Percentiles rank a stretch among this genome's conserved stretches.
Evolutionary conservation across 2,888 invertebrate species (phyloP).

Genomic region (Adela reaumurella): DNA sequence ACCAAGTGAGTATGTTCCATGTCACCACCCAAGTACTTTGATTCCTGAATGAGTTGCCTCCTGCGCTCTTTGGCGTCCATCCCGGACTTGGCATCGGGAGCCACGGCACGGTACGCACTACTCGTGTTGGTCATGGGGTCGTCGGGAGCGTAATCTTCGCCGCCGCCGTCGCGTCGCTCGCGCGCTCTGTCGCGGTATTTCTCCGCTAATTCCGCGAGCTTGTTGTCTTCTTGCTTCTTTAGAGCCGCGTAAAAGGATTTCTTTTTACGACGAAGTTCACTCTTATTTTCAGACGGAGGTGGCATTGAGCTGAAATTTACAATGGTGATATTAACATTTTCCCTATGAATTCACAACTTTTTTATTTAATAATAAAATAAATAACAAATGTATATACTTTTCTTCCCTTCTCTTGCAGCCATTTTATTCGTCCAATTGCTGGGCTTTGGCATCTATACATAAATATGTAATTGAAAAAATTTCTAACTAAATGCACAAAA

Average conservation of each 20-base stretch:
- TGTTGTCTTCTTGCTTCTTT: slow-evolving; percentile 93
- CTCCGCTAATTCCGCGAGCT: slow-evolving; percentile 88
- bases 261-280: slow-evolving; percentile 85
- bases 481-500: too few relatives aligned
- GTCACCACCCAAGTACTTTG: slow-evolving; percentile 99
- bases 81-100: slow-evolving; percentile 92
- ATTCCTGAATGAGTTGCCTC: slow-evolving; percentile 94
- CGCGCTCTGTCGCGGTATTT: slow-evolving; percentile 90
- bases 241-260: slow-evolving; percentile 93
- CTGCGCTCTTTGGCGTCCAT: slow-evolving; percentile 93
- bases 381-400: too few relatives aligned
- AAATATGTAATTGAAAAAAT: too few relatives aligned
- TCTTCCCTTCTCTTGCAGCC: too few relatives aligned
- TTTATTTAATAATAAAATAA: too few relatives aligned
- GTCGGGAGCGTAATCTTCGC: slow-evolving; percentile 75
- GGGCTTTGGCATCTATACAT: too few relatives aligned
- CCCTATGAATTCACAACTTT: too few relatives aligned
- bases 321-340: too few relatives aligned
- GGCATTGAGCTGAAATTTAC: slow-evolving; percentile 34
- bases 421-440: too few relatives aligned
- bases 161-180: slow-evolving; percentile 87
- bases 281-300: slow-evolving; percentile 65
- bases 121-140: slow-evolving; percentile 82
- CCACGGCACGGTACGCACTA: slow-evolving; percentile 89
- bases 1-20: slow-evolving; percentile 99